Evolutionary conservation across 2,113 vertebrate genomes (phyloP).

Genomic region (Anoura caudifer): DNA sequence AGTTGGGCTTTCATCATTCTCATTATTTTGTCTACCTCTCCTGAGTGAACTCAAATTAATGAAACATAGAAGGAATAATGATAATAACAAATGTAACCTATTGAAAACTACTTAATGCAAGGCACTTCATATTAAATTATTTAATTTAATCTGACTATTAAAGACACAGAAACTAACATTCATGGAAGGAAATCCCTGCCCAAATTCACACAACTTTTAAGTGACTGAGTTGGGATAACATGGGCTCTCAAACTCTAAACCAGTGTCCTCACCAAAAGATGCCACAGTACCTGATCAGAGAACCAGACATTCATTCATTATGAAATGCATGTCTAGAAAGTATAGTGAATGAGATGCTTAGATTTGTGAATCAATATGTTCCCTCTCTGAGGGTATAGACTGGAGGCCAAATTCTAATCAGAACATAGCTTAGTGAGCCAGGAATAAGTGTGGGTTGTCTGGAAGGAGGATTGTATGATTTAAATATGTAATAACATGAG

Average conservation of each 20-base stretch:
- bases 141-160: not conserved
- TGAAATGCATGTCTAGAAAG: not conserved
- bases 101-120: not conserved
- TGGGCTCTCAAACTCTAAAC: not conserved
- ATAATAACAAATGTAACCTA: not conserved
- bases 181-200: not conserved
- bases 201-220: not conserved
- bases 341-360: not conserved
- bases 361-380: not conserved
- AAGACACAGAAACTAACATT: not conserved
- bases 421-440: not conserved
- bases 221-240: not conserved
- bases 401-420: not conserved
- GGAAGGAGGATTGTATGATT: not conserved
- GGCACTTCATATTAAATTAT: not conserved
- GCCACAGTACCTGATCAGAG: not conserved
- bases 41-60: not conserved
- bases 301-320: not conserved
- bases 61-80: not conserved
- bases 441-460: not conserved
- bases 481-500: not conserved
- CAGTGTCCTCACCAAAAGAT: not conserved
- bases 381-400: not conserved
- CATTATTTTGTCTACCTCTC: not conserved
- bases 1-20: not conserved